Base-by-base conservation (phyloP, 2,797 vertebrate species). In the Pipistrellus nathusii region DNA sequence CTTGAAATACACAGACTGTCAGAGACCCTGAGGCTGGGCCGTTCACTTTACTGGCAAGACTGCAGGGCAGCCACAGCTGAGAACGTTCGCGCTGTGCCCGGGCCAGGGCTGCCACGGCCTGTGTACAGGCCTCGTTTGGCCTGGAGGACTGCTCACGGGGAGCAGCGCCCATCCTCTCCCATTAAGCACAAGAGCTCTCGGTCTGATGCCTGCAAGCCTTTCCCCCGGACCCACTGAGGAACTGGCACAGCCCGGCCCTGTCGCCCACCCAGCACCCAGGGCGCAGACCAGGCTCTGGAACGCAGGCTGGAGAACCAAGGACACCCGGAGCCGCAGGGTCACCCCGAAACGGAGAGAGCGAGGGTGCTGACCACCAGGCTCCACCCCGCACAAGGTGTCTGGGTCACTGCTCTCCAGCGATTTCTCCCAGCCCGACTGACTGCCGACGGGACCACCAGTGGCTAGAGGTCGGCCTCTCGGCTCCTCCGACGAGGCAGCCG, bases 361-460 rank as follows among this genome's bases (percentile, higher is more conserved):
- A 53, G 81, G 57, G 44, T 0, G 15, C 4, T 15, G 32, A 72
- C 46, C 13, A 38, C 15, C 1, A 0, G 35, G 5, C 25, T 23
- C 35, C 69, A 17, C 51, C 23, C 21, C 17, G 32, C 6, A 71
- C 38, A 38, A 38, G 38, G 38, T 38, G 38, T 38, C 38, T 38
- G 38, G 38, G 5, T 38, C 38, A 38, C 38, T 38, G 38, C 5
- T 38, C 38, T 38, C 38, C 38, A 35, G 44, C 53, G 6, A 1
- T 7, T 35, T 59, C 55, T 38, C 35, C 0, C 18, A 55, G 38
- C 23, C 14, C 9, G 23, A 62, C 64, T 15, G 66, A 64, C 5
- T 0, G 2, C n/a, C 0, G 7, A 0, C 15, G 48, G 12, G 48
- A 9, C 77, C 6, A 6, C 0, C 30, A 8, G 46, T 30, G 53